A percentile compares a stretch with the other conserved stretches of the same genome.
phyloP scores from a whole-genome alignment of 2,888 invertebrate species.

The Pollenia griseotomentosa region DNA sequence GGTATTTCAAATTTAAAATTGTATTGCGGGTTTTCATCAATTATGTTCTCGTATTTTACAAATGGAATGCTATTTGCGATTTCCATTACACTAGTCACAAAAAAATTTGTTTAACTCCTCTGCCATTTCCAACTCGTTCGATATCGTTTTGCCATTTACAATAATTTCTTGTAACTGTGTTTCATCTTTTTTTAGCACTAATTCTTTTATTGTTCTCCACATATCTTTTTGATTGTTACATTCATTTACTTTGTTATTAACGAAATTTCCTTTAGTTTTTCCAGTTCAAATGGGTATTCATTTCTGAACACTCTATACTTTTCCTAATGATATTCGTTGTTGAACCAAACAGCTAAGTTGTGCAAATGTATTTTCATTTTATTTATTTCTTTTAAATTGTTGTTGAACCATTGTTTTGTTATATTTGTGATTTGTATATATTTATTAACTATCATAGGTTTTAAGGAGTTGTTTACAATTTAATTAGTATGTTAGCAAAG shows the following conservation, averaged over 20 bases:
- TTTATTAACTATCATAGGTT: background rate
- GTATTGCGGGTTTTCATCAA: background rate
- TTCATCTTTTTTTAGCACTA: too few species aligned
- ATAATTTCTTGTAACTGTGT: too few species aligned
- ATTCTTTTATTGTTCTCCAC: background rate
- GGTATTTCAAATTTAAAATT: too few species aligned
- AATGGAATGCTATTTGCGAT: background rate
- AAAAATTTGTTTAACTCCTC: too few species aligned
- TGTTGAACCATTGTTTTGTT: too few species aligned
- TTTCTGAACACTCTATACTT: background rate
- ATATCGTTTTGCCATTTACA: too few species aligned
- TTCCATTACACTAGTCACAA: too few species aligned
- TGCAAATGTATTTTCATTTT: too few species aligned
- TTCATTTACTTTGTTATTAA: background rate
- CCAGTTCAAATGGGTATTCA: background rate
- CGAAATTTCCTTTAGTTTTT: background rate
- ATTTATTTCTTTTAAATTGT: too few species aligned
- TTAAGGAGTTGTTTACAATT: too few species aligned
- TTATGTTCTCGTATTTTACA: conserved; percentile 2
- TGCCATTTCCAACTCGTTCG: too few species aligned
- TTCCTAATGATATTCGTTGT: background rate
- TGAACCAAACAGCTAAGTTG: background rate
- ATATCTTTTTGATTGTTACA: background rate
- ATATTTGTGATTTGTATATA: background rate
- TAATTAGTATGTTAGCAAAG: too few species aligned